phyloP scores from a whole-genome alignment of 2,888 invertebrate species.

The Drosophila buzzatii region DNA sequence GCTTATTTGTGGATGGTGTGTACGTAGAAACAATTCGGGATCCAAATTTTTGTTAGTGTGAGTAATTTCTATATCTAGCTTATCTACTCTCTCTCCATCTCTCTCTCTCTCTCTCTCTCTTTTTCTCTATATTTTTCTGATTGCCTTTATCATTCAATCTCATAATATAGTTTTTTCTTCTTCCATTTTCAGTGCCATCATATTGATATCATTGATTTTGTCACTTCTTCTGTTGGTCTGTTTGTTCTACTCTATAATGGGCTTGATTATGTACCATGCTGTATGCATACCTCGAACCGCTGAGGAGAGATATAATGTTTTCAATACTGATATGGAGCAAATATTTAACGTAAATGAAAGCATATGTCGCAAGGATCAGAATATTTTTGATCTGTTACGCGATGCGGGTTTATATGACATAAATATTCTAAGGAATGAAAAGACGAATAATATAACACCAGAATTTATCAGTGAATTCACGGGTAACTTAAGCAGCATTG shows the following conservation, averaged over 20 bases:
- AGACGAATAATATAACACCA: background rate
- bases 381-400: background rate
- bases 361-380: background rate
- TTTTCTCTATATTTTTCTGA: background rate
- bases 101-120: background rate
- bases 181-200: background rate
- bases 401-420: background rate
- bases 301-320: background rate
- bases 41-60: conserved; percentile 18
- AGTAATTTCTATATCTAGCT: background rate
- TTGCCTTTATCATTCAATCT: background rate
- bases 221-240: conserved; percentile 2
- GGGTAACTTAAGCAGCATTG: background rate
- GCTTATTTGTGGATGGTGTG: conserved; percentile 9
- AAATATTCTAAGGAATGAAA: background rate
- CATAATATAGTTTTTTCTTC: background rate
- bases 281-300: background rate
- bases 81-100: background rate
- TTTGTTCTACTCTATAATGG: conserved; percentile 8
- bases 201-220: background rate
- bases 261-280: conserved; percentile 1
- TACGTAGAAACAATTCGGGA: conserved; percentile 1
- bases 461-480: background rate
- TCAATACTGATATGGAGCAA: background rate
- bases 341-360: background rate